Evolutionary conservation across 2,113 vertebrate species (phyloP).

Genomic region (Nesospiza acunhae): DNA sequence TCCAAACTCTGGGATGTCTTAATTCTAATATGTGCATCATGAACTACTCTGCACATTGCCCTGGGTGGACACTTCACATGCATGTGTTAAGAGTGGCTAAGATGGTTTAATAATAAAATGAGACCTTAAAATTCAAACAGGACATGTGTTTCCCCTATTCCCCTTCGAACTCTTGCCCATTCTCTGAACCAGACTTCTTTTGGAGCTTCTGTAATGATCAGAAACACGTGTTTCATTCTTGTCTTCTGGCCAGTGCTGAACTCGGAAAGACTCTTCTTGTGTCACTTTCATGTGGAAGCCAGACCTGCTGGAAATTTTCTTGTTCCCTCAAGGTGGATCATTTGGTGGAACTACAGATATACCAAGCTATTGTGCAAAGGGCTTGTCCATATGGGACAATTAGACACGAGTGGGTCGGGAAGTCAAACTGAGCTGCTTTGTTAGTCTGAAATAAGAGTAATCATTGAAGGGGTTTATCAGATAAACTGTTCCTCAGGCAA

Average conservation of each 20-base stretch:
- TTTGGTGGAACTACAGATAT: not conserved
- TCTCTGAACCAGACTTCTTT: conserved; percentile 19
- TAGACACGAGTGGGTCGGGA: not conserved
- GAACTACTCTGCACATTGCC: not conserved
- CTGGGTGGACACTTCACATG: not conserved
- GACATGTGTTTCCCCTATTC: not conserved
- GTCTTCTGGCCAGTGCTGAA: conserved; percentile 10
- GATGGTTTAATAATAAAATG: conserved; percentile 22
- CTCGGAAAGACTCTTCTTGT: not conserved
- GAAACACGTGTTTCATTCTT: conserved; percentile 19
- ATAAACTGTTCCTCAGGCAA: not conserved
- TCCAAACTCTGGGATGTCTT: not conserved
- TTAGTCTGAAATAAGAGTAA: not conserved
- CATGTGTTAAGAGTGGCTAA: not conserved
- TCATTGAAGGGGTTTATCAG: not conserved
- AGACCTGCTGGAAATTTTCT: conserved; percentile 23
- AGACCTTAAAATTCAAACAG: conserved; percentile 38
- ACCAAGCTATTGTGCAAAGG: not conserved
- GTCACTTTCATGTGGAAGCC: conserved; percentile 24
- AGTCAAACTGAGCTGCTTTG: not conserved
- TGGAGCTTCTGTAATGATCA: conserved; percentile 52
- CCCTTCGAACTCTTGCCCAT: not conserved
- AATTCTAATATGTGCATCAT: not conserved
- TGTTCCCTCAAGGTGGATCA: conserved; percentile 8
- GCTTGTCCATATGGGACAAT: not conserved